Conservation (phyloP, 2,888 invertebrate species). For the Alcis repandata region DNA sequence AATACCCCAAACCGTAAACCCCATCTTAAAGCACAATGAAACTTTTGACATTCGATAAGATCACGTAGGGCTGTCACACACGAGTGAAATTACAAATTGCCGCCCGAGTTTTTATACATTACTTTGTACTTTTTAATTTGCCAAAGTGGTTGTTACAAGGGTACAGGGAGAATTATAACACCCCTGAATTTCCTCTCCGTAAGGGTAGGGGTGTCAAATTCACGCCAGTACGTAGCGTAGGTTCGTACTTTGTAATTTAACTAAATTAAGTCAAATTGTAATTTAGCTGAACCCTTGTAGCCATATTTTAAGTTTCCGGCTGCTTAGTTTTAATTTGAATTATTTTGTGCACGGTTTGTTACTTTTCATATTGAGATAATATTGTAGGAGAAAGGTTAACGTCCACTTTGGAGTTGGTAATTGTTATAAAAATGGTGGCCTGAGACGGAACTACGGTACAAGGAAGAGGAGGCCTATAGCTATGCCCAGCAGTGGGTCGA, state of each 20-base stretch:
- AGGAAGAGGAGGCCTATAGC: too few species aligned
- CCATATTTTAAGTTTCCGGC: conserved; percentile 48
- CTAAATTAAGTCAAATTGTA: conserved; percentile 65
- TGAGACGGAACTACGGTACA: too few species aligned
- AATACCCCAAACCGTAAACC: background rate
- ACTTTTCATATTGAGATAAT: conserved; percentile 6
- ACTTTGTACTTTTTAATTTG: conserved; percentile 63
- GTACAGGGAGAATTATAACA: conserved; percentile 51
- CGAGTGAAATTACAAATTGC: conserved; percentile 56
- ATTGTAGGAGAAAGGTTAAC: background rate
- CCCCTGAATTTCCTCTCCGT: conserved; percentile 53
- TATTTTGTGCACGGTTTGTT: conserved; percentile 32
- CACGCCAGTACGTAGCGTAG: conserved; percentile 47
- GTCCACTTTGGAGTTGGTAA: too few species aligned
- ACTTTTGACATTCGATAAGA: conserved; percentile 54
- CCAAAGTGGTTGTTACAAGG: conserved; percentile 60
- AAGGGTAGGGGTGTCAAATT: conserved; percentile 60
- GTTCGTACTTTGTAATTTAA: conserved; percentile 48
- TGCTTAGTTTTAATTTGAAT: conserved; percentile 46
- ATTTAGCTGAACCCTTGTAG: conserved; percentile 56
- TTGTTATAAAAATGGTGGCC: too few species aligned
- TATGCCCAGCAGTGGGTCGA: too few species aligned
- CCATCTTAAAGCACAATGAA: conserved; percentile 46
- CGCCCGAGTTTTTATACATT: conserved; percentile 54
- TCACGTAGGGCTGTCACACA: conserved; percentile 52